phyloP scores from a whole-genome alignment of 1,140 invertebrate species.

The Trichonephila clavata region DNA sequence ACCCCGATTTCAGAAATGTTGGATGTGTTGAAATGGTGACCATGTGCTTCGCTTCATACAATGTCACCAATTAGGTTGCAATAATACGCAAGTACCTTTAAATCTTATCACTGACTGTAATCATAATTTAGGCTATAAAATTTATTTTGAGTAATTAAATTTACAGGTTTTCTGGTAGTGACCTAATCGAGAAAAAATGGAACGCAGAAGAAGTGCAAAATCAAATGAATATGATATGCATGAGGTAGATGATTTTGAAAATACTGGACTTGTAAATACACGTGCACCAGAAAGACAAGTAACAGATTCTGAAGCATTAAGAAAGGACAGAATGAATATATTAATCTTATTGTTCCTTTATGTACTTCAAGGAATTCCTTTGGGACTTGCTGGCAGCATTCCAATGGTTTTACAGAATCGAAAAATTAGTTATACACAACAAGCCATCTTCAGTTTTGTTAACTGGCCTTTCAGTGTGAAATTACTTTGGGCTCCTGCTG shows the following conservation, averaged over 20 bases:
- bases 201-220: slow-evolving; percentile 1
- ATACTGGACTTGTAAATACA: background rate
- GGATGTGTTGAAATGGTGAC: too few species aligned
- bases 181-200: background rate
- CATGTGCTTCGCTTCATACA: too few species aligned
- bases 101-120: too few species aligned
- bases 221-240: background rate
- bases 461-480: slow-evolving; percentile 99
- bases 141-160: too few species aligned
- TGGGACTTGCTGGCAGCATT: slow-evolving; percentile 95
- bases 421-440: slow-evolving; percentile 93
- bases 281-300: background rate
- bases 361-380: slow-evolving; percentile 96
- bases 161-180: too few species aligned
- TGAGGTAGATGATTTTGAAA: background rate
- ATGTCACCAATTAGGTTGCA: too few species aligned
- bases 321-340: slow-evolving; percentile 83
- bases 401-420: slow-evolving; percentile 97
- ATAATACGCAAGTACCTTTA: too few species aligned
- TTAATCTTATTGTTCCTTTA: slow-evolving; percentile 94
- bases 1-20: too few species aligned
- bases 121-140: too few species aligned
- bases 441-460: slow-evolving; percentile 99
- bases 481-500: slow-evolving; percentile 98
- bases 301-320: slow-evolving; percentile 12